Percentiles rank a stretch among this genome's conserved stretches.
Conservation (phyloP, 1,140 invertebrate species). For the Riptortus pedestris region DNA sequence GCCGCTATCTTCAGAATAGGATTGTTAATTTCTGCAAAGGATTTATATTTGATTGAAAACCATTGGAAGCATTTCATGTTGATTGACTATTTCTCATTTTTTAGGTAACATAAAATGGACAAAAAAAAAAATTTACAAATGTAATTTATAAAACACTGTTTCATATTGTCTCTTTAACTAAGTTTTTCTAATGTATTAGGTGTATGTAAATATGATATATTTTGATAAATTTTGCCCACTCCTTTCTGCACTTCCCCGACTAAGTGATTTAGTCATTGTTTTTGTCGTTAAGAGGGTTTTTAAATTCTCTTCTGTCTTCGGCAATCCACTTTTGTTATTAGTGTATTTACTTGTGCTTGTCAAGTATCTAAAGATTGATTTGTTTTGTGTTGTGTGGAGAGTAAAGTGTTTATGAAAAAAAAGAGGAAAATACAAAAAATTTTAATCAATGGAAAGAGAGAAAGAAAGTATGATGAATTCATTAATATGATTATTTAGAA, state of each 20-base stretch:
- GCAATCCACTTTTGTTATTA: constrained; percentile 4
- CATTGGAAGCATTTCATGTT: not conserved
- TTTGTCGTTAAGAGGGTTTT: not conserved
- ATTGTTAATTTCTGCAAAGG: constrained; percentile 11
- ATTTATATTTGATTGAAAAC: constrained; percentile 14
- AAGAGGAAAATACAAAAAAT: not conserved
- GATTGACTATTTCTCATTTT: not conserved
- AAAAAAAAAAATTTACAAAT: not conserved
- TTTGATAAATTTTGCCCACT: constrained; percentile 10
- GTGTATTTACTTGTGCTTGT: constrained; percentile 14
- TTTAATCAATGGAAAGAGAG: not conserved
- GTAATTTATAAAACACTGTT: constrained; percentile 1
- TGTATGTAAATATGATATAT: constrained; percentile 15
- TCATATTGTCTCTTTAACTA: constrained; percentile 12
- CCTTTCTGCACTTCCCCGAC: not conserved
- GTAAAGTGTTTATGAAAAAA: not conserved
- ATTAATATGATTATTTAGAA: constrained; percentile 5
- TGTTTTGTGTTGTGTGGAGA: not conserved
- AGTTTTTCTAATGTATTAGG: constrained; percentile 13
- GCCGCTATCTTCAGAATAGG: not conserved
- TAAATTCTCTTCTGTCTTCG: constrained; percentile 1
- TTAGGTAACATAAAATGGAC: constrained; percentile 1
- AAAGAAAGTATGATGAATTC: not conserved
- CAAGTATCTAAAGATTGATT: not conserved
- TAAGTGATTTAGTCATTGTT: not conserved